Evolutionary conservation across 2,888 invertebrate species (phyloP), one percentile per base, ranked within the genome.

Genomic region (Gnatocerus cornutus): DNA sequence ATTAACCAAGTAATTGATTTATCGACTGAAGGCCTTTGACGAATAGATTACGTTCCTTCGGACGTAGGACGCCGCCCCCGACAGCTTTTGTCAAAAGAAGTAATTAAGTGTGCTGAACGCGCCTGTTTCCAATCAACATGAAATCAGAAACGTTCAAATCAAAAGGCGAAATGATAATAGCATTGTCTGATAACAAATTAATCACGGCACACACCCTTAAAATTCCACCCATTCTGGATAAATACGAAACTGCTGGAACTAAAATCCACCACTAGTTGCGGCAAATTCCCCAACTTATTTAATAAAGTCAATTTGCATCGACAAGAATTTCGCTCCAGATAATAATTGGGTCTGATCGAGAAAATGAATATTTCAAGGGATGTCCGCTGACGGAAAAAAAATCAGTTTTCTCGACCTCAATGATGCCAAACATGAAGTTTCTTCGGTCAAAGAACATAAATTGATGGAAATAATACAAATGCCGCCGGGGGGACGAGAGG

Each of bases 1-100:
- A 62, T 59, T 55, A 41, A 13, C 14, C 7, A 10, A 45, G 55
- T 64, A 53, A 64, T 64, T 64, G 64, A 64, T 64, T 64, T 64
- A 64, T 55, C 55, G 64, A 8, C 43, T 27, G 37, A 29, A 29
- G 10, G 41, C 39, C 55, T 55, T 55, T 55, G 55, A 37, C n/a
- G 37, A 9, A 10, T 30, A 45, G 33, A 45, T 59, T 29, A 12
- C 27, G 27, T 45, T 59, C 12, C 30, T 45, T 59, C 21, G 46
- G 46, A 16, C 8, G 6, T 16, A 10, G n/a, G 7, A 37, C 13
- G 46, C 21, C 48, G 14, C 9, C 13, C 46, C 46, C 14, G 46
- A 14, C 46, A 16, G 8, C 8, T 46, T 46, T 46, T 16, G n/a
- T 16, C 13, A 46, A 46, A 33, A 33, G 33, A n/a, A 33, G 33